phyloP scores from a whole-genome alignment of 92 coral and sea anemone genomes.

The Heteractis magnifica region DNA sequence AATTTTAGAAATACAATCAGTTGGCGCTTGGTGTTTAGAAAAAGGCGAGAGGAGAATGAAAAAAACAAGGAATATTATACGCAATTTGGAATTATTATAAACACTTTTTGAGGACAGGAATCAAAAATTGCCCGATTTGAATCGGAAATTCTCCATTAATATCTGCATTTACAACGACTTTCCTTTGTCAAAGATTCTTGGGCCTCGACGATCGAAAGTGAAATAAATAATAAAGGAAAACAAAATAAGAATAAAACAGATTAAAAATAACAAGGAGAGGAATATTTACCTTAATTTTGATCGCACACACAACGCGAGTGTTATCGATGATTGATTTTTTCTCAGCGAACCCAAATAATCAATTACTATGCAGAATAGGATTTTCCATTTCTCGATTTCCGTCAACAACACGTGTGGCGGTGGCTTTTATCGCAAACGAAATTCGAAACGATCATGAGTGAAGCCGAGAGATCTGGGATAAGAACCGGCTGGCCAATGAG shows the following conservation, averaged over 20 bases:
- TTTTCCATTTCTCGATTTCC: slow-evolving; percentile 4
- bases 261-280: background rate
- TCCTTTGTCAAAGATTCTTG: background rate
- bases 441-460: slow-evolving; percentile 7
- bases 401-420: slow-evolving; percentile 15
- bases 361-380: slow-evolving; percentile 3
- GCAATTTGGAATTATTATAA: background rate
- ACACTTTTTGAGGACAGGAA: background rate
- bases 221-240: background rate
- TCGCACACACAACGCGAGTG: background rate
- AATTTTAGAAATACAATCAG: background rate
- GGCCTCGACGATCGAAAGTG: background rate
- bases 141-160: background rate
- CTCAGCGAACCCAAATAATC: slow-evolving; percentile 1
- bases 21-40: background rate
- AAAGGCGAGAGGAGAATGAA: background rate
- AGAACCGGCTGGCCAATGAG: background rate
- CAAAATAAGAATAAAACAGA: background rate
- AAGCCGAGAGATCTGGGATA: background rate
- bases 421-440: slow-evolving; percentile 13
- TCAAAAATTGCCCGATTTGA: background rate
- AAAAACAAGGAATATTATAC: background rate
- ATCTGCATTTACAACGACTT: background rate
- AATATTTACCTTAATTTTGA: background rate
- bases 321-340: background rate